Evolutionary conservation across 2,113 vertebrate species (phyloP).

Genomic region (Myrmecophaga tridactyla): DNA sequence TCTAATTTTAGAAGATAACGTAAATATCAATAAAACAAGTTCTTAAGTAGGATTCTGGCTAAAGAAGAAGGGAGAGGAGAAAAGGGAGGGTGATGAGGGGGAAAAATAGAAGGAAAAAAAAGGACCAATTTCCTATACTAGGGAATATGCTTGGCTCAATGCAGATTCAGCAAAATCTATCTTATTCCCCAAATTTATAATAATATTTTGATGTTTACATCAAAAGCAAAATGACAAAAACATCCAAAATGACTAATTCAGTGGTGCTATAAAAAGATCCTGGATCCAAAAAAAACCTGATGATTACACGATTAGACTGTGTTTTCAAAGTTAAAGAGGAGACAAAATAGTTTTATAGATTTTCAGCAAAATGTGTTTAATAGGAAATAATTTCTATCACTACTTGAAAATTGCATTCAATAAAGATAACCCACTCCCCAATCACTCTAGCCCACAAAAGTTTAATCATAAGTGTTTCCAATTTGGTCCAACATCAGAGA

Average conservation of each 20-base stretch:
- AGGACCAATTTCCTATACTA: not conserved
- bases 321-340: not conserved
- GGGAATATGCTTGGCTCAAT: not conserved
- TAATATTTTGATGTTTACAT: not conserved
- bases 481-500: not conserved
- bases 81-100: not conserved
- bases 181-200: not conserved
- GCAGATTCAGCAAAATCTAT: not conserved
- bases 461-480: not conserved
- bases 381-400: not conserved
- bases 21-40: conserved; percentile 25
- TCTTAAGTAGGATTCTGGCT: not conserved
- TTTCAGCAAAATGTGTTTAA: not conserved
- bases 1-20: conserved; percentile 6
- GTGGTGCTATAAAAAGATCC: not conserved
- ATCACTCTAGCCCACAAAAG: not conserved
- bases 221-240: too few species aligned
- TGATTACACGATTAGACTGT: not conserved
- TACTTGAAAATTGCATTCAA: not conserved
- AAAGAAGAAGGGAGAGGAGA: not conserved
- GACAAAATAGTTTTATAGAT: not conserved
- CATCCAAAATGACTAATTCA: not conserved
- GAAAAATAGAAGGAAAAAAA: not conserved
- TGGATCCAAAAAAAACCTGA: not conserved
- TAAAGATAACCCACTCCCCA: not conserved